Conservation (phyloP, 2,113 vertebrate species). For the Drymodes brunneopygia region DNA sequence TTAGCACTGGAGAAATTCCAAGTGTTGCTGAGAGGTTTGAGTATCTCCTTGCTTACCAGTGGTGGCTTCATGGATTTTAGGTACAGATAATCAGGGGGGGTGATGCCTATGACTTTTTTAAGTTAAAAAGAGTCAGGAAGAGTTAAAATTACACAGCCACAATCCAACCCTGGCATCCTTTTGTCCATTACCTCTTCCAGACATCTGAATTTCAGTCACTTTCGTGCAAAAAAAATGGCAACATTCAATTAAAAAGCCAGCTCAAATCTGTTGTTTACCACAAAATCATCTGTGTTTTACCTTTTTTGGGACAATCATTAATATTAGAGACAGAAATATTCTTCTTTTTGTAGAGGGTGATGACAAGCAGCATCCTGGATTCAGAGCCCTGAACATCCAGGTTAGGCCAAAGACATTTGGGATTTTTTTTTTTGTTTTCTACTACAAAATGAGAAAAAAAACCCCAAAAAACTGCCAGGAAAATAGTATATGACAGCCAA, state of each 20-base stretch:
- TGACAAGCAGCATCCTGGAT: neutral
- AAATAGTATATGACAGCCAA: neutral
- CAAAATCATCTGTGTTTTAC: neutral
- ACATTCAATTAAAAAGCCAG: neutral
- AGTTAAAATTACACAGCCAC: neutral
- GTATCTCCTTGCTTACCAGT: neutral
- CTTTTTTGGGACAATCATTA: neutral
- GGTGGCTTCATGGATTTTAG: neutral
- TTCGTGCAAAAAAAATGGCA: neutral
- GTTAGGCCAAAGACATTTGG: neutral
- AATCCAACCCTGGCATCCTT: neutral
- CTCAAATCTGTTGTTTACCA: neutral
- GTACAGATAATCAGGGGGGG: neutral
- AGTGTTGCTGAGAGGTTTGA: neutral
- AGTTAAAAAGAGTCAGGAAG: neutral
- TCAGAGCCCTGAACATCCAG: neutral
- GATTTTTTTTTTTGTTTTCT: neutral
- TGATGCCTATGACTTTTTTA: neutral
- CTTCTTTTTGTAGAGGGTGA: neutral
- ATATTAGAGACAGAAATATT: neutral
- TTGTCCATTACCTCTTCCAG: neutral
- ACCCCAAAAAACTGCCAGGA: neutral
- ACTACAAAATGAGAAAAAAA: neutral
- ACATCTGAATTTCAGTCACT: neutral
- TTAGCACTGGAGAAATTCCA: neutral